These are phyloP conservation scores for Halcyon badia DNA, from an alignment of 2,797 vertebrate species.

Conservation along the genomic window DNA sequence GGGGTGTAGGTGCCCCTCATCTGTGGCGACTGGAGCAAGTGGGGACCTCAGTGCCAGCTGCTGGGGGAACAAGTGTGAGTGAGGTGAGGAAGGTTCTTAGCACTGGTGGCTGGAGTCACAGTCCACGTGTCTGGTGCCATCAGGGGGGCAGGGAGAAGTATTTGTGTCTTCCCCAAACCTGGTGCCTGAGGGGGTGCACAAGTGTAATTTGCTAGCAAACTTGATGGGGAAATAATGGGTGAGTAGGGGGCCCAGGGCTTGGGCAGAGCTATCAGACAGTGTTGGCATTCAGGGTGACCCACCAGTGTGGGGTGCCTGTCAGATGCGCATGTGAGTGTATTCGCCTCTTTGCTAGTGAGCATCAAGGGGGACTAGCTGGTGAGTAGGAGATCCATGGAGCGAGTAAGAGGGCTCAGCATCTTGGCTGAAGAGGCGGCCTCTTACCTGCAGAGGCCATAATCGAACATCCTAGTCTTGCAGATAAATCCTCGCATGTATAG, in stretches of 20 bases:
- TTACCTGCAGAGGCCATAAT: neutral
- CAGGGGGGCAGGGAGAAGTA: neutral
- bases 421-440: neutral
- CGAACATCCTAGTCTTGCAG: neutral
- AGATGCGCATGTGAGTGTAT: fast-evolving
- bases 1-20: neutral
- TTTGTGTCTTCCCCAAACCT: neutral
- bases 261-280: neutral
- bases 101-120: neutral
- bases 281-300: neutral
- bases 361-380: neutral
- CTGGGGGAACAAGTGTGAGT: neutral
- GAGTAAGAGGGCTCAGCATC: neutral
- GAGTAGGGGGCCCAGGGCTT: neutral
- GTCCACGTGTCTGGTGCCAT: neutral
- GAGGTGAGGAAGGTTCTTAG: neutral
- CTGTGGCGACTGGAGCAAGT: neutral
- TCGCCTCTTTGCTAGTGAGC: fast-evolving
- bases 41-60: neutral
- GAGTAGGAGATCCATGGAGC: neutral
- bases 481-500: neutral
- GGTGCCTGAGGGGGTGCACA: neutral
- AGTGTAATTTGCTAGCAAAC: neutral
- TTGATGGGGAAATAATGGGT: neutral
- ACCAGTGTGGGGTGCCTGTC: neutral